Conservation (phyloP, 1,140 invertebrate genomes). For the Arion vulgaris region DNA sequence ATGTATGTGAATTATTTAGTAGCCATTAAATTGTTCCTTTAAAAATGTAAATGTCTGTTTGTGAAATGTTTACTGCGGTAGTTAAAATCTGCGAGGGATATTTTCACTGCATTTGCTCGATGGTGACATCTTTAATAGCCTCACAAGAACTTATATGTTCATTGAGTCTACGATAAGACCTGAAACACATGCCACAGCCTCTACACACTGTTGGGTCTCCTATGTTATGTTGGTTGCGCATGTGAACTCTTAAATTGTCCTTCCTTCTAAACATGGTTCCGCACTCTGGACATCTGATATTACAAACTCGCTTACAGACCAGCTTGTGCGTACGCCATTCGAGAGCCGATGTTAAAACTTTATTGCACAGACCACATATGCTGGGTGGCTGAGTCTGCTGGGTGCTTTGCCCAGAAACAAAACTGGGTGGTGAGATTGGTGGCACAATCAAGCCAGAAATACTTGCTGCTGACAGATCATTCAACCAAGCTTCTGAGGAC, state of each 20-base stretch:
- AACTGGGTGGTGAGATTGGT: background rate
- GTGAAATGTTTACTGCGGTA: too few relatives aligned
- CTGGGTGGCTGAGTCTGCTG: background rate
- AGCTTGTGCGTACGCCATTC: background rate
- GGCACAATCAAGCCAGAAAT: background rate
- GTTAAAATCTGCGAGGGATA: too few relatives aligned
- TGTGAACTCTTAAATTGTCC: conserved; percentile 39
- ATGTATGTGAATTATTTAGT: too few relatives aligned
- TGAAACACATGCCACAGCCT: conserved; percentile 18
- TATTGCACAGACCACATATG: conserved; percentile 18
- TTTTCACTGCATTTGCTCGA: too few relatives aligned
- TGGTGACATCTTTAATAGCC: background rate
- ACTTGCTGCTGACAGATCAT: background rate
- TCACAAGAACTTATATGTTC: conserved; percentile 18
- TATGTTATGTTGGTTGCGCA: conserved; percentile 38
- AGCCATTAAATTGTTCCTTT: too few relatives aligned
- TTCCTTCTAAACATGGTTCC: conserved; percentile 35
- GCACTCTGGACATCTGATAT: conserved; percentile 40
- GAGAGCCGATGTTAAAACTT: background rate
- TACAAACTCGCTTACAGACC: background rate
- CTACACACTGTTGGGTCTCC: conserved; percentile 31
- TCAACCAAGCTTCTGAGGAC: background rate
- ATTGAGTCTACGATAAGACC: conserved; percentile 22
- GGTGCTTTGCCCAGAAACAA: background rate
- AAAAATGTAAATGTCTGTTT: too few relatives aligned